Evolutionary conservation across 2,888 invertebrate species (phyloP).

Genomic region (Brachyptera risi): DNA sequence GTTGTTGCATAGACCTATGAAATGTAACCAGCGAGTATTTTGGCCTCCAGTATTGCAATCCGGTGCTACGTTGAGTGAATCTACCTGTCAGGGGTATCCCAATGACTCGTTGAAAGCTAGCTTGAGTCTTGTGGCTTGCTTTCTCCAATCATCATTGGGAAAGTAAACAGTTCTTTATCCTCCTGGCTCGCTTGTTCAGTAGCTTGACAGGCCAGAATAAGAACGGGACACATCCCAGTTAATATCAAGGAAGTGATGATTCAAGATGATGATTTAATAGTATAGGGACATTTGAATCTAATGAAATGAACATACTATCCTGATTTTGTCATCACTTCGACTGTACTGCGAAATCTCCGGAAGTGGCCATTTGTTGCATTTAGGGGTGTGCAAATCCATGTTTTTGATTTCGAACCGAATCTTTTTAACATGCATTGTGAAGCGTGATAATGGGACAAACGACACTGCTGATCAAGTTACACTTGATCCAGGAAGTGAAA

Average conservation of each 20-base stretch:
- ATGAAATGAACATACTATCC: constrained; percentile 6
- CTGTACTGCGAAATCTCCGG: neutral
- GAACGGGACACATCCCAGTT: neutral
- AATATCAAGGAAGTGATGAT: neutral
- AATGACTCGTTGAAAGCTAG: neutral
- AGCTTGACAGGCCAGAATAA: neutral
- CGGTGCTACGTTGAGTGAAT: too few species aligned
- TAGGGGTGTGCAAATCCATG: neutral
- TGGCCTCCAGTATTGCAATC: too few species aligned
- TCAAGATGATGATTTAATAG: neutral
- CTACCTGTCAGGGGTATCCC: too few species aligned
- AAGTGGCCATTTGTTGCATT: too few species aligned
- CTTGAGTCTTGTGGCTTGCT: neutral
- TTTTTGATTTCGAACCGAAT: too few species aligned
- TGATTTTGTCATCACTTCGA: neutral
- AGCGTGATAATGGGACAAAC: too few species aligned
- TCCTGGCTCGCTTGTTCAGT: neutral
- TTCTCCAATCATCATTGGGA: neutral
- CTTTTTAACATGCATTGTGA: too few species aligned
- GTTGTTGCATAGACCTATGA: too few species aligned
- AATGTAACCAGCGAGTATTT: too few species aligned
- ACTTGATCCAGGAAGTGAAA: too few species aligned
- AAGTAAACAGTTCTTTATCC: neutral
- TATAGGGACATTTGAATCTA: constrained; percentile 8
- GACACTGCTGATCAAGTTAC: too few species aligned